Percentiles rank a stretch among this genome's conserved stretches.
These are phyloP conservation scores for Agelastica alni DNA, from an alignment of 2,888 invertebrate genomes.

Conservation along the genomic window DNA sequence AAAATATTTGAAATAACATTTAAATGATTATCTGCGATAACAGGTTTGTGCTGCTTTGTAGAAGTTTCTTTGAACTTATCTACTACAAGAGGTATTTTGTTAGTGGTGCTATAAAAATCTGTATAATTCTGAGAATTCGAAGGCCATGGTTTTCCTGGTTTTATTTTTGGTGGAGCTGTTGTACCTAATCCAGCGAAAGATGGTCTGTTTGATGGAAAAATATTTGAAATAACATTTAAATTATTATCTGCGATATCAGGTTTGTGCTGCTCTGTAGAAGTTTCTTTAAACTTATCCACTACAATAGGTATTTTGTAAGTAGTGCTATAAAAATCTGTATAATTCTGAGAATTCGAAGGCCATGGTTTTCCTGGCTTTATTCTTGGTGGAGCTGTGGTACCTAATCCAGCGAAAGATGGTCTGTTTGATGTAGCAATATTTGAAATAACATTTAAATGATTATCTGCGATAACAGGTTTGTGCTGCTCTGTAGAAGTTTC, in stretches of 20 bases:
- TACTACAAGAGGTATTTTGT: not conserved
- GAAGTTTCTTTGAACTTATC: slow-evolving; percentile 18
- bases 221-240: not conserved
- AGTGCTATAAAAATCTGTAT: not conserved
- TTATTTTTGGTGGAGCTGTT: not conserved
- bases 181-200: slow-evolving; percentile 11
- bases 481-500: not conserved
- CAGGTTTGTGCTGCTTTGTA: not conserved
- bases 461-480: not conserved
- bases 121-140: not conserved
- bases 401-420: slow-evolving; percentile 16
- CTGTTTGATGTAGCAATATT: not conserved
- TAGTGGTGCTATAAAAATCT: not conserved
- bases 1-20: not conserved
- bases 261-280: not conserved
- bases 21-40: not conserved
- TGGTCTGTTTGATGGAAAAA: slow-evolving; percentile 1
- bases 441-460: not conserved
- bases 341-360: not conserved
- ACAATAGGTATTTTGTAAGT: not conserved
- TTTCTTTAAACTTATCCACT: not conserved
- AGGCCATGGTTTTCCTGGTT: not conserved
- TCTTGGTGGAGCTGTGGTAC: not conserved
- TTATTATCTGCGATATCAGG: not conserved
- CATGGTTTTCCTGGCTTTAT: not conserved